Evolutionary conservation across 2,888 invertebrate species (phyloP).

Genomic region (Theodoxus fluviatilis): DNA sequence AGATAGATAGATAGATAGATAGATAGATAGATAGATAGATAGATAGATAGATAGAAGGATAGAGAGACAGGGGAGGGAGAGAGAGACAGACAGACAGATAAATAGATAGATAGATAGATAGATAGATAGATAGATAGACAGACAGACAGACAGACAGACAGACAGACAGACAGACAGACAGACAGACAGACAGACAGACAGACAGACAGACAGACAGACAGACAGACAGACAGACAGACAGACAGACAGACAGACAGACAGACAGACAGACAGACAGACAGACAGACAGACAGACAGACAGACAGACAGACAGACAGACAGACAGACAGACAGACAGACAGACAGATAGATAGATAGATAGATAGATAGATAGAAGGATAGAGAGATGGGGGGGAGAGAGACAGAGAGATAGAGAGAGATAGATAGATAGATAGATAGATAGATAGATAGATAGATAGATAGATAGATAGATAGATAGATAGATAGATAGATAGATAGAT

Average conservation of each 20-base stretch:
- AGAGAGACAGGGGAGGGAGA: slow-evolving; percentile 8
- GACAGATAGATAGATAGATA: slow-evolving; percentile 11
- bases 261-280: neutral
- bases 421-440: neutral
- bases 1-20: too few relatives aligned
- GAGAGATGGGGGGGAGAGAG: too few relatives aligned
- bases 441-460: too few relatives aligned
- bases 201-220: neutral
- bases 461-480: too few relatives aligned
- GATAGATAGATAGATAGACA: neutral
- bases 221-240: neutral
- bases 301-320: slow-evolving; percentile 19
- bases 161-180: slow-evolving; percentile 11
- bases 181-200: neutral
- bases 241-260: neutral
- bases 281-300: neutral
- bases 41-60: neutral
- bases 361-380: too few relatives aligned
- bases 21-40: neutral
- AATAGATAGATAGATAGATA: neutral
- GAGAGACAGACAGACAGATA: slow-evolving; percentile 1
- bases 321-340: neutral
- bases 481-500: too few relatives aligned
- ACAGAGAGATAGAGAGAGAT: neutral
- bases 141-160: neutral